phyloP scores from a whole-genome alignment of 2,888 invertebrate genomes.

The Hydriomena furcata region DNA sequence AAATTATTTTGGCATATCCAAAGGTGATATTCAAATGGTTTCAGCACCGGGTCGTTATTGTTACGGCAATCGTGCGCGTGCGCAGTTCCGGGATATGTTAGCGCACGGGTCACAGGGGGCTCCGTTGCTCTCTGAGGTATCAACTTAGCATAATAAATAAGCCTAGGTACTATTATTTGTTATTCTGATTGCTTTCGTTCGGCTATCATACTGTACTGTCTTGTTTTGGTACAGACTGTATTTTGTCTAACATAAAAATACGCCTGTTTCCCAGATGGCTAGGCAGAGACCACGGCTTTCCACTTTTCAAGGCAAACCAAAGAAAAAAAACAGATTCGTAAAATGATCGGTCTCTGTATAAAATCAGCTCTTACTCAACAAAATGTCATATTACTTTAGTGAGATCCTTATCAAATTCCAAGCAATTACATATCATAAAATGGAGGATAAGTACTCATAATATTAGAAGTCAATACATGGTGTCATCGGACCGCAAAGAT shows the following conservation, averaged over 20 bases:
- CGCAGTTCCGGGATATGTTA: slow-evolving; percentile 31
- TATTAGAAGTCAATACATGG: neutral
- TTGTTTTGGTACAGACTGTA: no score
- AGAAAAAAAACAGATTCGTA: no score
- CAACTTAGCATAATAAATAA: slow-evolving; percentile 8
- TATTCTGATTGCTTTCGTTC: neutral
- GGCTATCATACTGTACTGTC: neutral
- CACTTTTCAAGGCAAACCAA: no score
- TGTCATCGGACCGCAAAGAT: slow-evolving; percentile 1
- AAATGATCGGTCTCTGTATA: no score
- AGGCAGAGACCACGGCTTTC: no score
- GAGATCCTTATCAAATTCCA: neutral
- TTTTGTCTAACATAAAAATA: no score
- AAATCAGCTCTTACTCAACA: neutral
- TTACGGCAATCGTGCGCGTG: slow-evolving; percentile 11
- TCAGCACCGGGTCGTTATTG: slow-evolving; percentile 15
- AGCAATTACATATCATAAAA: neutral
- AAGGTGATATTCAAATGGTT: slow-evolving; percentile 24
- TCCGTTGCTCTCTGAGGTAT: slow-evolving; percentile 3
- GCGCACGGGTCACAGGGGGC: slow-evolving; percentile 33
- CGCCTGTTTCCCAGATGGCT: no score
- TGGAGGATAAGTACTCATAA: neutral
- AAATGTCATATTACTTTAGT: neutral
- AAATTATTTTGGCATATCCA: slow-evolving; percentile 8
- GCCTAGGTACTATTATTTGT: neutral